Evolutionary conservation across 2,113 vertebrate species (phyloP), one percentile per base, ranked within the genome.

Genomic region (Tyto alba): DNA sequence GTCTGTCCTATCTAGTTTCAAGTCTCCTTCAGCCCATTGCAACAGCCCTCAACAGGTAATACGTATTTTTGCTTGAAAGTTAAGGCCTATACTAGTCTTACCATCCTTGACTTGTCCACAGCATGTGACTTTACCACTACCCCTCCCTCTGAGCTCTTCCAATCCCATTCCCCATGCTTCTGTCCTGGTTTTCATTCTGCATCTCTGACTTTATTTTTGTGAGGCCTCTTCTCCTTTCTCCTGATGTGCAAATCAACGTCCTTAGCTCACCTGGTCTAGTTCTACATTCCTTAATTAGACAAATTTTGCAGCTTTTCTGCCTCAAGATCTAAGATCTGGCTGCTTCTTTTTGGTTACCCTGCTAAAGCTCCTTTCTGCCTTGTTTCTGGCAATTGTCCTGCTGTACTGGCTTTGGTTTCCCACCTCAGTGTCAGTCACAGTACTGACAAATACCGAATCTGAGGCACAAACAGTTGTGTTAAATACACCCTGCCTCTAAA

Each of bases 201-300:
- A 93, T 93, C 74, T 89, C 95, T 57, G 93, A 91, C 87, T 94
- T 97, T 85, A 87, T 95, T 97, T 95, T 93, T 89, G 85, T 93
- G 95, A 94, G 75, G 85, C 45, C 82, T 91, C 86, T 93, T 94
- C 95, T 96, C 71, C 88, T 92, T 95, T 93, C 84, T 95, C 90
- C 83, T 90, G 56, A 81, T 94, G 83, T 86, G 76, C 72, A 90
- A 89, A 86, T 77, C 85, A 67, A 92, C 32, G 96, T 96, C 96
- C 93, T 96, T 47, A 95, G 75, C 92, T 95, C 96, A 94, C 95
- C 95, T 16, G 95, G 53, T 96, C 96, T 95, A 94, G 96, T 96
- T 96, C 90, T 94, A 95, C 80, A 96, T 95, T 96, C 91, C 71
- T 91, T 95, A 96, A 91, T 96, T 97, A 94, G 94, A 95, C 57